Evolutionary conservation across 1,140 invertebrate genomes (phyloP).

Genomic region (Planococcus citri): DNA sequence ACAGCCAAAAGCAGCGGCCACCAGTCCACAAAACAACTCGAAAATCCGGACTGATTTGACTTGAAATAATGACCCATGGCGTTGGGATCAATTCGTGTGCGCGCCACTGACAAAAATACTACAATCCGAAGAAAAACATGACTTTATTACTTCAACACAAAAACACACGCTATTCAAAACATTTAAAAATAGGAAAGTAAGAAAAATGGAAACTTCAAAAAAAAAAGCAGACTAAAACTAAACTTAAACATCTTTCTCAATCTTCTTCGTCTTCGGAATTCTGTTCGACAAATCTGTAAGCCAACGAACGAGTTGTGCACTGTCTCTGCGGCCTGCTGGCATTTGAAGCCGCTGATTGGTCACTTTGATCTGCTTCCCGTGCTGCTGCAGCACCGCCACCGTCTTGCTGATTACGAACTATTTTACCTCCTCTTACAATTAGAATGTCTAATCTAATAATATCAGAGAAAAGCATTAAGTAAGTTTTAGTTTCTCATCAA

Average conservation of each 20-base stretch:
- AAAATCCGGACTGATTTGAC: no score
- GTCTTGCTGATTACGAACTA: neutral
- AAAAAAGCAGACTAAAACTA: neutral
- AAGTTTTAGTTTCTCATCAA: no score
- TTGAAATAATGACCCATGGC: no score
- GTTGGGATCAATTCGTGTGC: no score
- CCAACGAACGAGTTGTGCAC: slow-evolving; percentile 29
- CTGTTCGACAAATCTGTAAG: slow-evolving; percentile 30
- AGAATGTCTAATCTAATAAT: slow-evolving; percentile 5
- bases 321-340: slow-evolving; percentile 29
- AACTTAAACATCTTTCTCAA: neutral
- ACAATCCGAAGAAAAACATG: no score
- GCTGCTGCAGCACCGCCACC: neutral
- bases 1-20: no score
- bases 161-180: no score
- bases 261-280: slow-evolving; percentile 28
- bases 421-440: slow-evolving; percentile 2
- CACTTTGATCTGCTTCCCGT: neutral
- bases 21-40: no score
- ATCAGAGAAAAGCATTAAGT: no score
- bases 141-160: no score
- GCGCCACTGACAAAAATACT: no score
- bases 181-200: no score
- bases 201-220: neutral
- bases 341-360: slow-evolving; percentile 21